Conservation (phyloP, 2,113 vertebrate genomes). For the Macheiramphus alcinus region DNA sequence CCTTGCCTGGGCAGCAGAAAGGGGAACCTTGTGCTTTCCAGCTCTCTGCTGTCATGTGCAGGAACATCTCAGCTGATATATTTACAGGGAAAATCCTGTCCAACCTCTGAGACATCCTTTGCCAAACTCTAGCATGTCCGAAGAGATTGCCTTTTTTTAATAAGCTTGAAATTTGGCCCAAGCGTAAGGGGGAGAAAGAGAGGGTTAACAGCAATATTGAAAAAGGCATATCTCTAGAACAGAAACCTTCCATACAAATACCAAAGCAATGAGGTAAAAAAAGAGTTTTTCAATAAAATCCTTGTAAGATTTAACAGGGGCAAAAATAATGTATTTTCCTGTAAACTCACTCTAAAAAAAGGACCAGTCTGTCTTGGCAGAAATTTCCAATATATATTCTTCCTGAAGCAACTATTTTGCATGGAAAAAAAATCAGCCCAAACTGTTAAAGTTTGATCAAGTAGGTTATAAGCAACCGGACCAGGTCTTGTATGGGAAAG, state of each 20-base stretch:
- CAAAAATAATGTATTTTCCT: slow-evolving; percentile 40
- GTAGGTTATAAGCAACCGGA: not conserved
- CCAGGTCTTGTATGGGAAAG: not conserved
- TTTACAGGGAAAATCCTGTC: not conserved
- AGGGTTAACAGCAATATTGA: not conserved
- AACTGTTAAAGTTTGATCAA: slow-evolving; percentile 3
- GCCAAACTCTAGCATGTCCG: not conserved
- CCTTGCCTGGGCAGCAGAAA: not conserved
- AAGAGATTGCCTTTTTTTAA: not conserved
- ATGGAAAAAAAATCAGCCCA: not conserved
- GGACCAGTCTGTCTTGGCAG: not conserved
- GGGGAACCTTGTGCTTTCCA: not conserved
- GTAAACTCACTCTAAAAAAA: slow-evolving; percentile 11
- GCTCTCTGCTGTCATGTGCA: not conserved
- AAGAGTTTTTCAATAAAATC: slow-evolving; percentile 31
- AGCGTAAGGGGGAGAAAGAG: not conserved
- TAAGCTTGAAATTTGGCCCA: not conserved
- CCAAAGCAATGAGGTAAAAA: slow-evolving; percentile 40
- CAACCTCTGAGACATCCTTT: not conserved
- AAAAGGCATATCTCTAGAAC: not conserved
- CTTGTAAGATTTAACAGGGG: slow-evolving; percentile 19
- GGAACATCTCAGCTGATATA: not conserved
- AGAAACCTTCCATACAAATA: slow-evolving; percentile 24
- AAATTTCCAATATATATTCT: slow-evolving; percentile 28
- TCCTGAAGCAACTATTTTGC: slow-evolving; percentile 24